Base-by-base conservation (phyloP, 2,797 vertebrate species). In the Gymnothorax javanicus region DNA sequence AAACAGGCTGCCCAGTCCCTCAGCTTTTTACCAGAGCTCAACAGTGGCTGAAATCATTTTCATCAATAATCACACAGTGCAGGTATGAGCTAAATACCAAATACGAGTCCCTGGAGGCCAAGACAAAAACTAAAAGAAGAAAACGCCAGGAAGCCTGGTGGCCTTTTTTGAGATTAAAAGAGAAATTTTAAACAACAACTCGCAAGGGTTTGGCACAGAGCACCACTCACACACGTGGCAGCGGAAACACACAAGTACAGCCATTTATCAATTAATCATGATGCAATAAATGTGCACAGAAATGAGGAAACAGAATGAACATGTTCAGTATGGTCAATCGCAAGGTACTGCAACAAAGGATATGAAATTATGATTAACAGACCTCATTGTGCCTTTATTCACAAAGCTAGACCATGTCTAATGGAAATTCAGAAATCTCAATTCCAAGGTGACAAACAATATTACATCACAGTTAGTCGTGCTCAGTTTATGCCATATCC, bases 401-500 rank as follows among this genome's bases (percentile, higher is more conserved):
- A 67, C 57, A 15, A 52, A 43, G 20, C 54, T 50, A 17, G 50
- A 52, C 59, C 15, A 20, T 69, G 54, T 23, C 62, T 69, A 56
- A 86, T 57, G 27, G 67, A 43, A 17, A 64, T 50, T 64, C 33
- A 23, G 54, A 17, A 43, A 56, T 60, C 43, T 33, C 43, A 56
- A 71, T 69, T 83, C 60, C 77, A 82, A 64, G 25, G 81, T 71
- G 52, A 86, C 71, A 83, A 86, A 83, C 79, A 58, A 86, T 60
- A 83, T 83, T 81, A 71, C 60, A 86, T 15, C 64, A 27, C 77
- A 57, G 67, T 82, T 81, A 82, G 60, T 64, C 20, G 69, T 33
- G 25, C 59, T 83, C 60, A 69, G 62, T 64, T 86, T 58, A 83
- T n/a, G 33, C 15, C 62, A 13, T 33, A n/a, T 59, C 69, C 17